Conservation (phyloP, 2,888 invertebrate species). For the Eupsilia transversa region DNA sequence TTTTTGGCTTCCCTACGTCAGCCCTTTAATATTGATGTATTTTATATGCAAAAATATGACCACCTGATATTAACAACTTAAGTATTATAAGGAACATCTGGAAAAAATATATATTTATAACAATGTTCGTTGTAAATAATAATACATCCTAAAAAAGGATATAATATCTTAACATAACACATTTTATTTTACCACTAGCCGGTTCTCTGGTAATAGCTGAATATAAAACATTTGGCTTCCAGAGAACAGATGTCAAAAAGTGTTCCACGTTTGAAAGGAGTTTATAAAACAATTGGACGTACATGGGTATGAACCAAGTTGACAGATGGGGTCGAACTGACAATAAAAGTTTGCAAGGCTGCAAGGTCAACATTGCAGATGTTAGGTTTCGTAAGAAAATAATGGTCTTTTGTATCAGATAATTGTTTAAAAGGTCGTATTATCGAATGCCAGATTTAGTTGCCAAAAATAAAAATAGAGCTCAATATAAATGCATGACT, state of each 20-base stretch:
- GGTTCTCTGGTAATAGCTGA: slow-evolving; percentile 31
- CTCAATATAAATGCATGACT: neutral
- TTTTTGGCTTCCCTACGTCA: slow-evolving; percentile 82
- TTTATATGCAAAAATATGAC: slow-evolving; percentile 72
- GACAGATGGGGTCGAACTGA: slow-evolving; percentile 65
- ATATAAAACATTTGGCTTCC: slow-evolving; percentile 61
- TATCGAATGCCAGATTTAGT: slow-evolving; percentile 16
- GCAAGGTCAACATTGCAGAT: slow-evolving; percentile 66
- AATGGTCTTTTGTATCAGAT: slow-evolving; percentile 24
- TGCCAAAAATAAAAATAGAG: neutral
- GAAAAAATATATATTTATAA: neutral
- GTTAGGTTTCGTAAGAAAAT: slow-evolving; percentile 58
- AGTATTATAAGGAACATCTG: slow-evolving; percentile 19
- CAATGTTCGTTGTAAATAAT: slow-evolving; percentile 6
- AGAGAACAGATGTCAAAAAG: slow-evolving; percentile 65
- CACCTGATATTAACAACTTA: slow-evolving; percentile 39
- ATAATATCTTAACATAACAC: neutral
- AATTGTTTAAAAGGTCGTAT: slow-evolving; percentile 14
- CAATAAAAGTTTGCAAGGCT: slow-evolving; percentile 64
- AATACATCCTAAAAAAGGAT: slow-evolving; percentile 17
- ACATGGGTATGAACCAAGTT: slow-evolving; percentile 52
- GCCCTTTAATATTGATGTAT: slow-evolving; percentile 79
- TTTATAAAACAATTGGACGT: slow-evolving; percentile 63
- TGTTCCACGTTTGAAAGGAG: slow-evolving; percentile 60
- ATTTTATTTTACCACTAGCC: slow-evolving; percentile 49